Evolutionary conservation across 2,797 vertebrate genomes (phyloP).

Genomic region (Smutsia gigantea): DNA sequence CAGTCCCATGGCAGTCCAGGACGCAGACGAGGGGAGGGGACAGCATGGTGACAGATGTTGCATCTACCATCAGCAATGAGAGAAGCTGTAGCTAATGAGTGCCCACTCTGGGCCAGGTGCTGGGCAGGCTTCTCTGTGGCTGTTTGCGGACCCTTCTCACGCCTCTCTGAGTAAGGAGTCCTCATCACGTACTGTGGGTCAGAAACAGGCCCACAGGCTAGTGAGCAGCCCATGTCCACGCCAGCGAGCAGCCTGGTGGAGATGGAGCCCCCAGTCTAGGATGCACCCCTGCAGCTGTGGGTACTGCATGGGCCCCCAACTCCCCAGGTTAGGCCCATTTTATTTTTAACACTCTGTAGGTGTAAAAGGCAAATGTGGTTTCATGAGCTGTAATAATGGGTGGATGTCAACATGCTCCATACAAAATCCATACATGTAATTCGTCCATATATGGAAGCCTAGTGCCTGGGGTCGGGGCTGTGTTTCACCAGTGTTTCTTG

Average conservation of each 20-base stretch:
- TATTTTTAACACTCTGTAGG: background rate
- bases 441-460: fast-evolving
- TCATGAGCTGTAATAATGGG: fast-evolving
- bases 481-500: fast-evolving
- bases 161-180: fast-evolving
- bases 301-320: fast-evolving
- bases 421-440: fast-evolving
- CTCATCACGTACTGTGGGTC: fast-evolving
- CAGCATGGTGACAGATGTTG: fast-evolving
- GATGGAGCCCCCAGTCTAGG: fast-evolving
- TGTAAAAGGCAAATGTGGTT: fast-evolving
- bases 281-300: fast-evolving
- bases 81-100: background rate
- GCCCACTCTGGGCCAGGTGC: fast-evolving
- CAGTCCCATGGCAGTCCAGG: too few relatives aligned
- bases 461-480: fast-evolving
- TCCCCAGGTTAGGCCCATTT: background rate
- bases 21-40: background rate
- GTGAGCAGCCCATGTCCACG: fast-evolving
- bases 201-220: background rate
- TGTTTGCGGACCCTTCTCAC: background rate
- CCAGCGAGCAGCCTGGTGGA: fast-evolving
- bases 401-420: fast-evolving
- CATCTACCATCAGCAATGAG: fast-evolving
- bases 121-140: fast-evolving